Conservation (phyloP, 2,888 invertebrate genomes). For the Flexamia atlantica region DNA sequence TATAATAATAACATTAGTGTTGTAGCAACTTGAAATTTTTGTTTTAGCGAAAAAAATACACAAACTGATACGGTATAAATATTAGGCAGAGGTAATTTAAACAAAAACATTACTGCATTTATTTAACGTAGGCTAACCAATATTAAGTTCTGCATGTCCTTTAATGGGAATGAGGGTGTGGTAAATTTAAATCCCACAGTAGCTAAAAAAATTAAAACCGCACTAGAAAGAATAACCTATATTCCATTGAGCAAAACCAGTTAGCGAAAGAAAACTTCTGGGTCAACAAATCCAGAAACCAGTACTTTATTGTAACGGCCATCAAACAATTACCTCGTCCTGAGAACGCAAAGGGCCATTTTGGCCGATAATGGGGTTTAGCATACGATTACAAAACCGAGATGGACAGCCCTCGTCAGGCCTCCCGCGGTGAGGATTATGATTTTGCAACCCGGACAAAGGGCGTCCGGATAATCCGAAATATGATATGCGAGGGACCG, state of each 20-base stretch:
- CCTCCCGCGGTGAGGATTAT: conserved; percentile 34
- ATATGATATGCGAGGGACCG: conserved; percentile 52
- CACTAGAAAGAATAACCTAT: no score
- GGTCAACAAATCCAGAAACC: conserved; percentile 39
- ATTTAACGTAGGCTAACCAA: no score
- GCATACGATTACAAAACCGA: conserved; percentile 44
- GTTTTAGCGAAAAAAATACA: no score
- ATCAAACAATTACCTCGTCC: conserved; percentile 1
- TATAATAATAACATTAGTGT: no score
- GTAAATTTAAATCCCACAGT: no score
- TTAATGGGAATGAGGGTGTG: no score
- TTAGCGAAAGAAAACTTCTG: background rate
- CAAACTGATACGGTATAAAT: no score
- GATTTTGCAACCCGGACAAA: conserved; percentile 48
- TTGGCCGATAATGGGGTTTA: conserved; percentile 51
- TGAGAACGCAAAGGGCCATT: conserved; percentile 22
- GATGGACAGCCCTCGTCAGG: conserved; percentile 39
- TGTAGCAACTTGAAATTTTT: no score
- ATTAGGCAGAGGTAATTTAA: no score
- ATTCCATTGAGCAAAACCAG: background rate
- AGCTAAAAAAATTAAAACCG: no score
- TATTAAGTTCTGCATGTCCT: no score
- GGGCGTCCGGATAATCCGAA: conserved; percentile 48
- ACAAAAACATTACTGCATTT: no score
- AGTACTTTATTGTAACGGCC: conserved; percentile 26